phyloP scores from a whole-genome alignment of 2,113 vertebrate genomes.

The Salvator merianae region DNA sequence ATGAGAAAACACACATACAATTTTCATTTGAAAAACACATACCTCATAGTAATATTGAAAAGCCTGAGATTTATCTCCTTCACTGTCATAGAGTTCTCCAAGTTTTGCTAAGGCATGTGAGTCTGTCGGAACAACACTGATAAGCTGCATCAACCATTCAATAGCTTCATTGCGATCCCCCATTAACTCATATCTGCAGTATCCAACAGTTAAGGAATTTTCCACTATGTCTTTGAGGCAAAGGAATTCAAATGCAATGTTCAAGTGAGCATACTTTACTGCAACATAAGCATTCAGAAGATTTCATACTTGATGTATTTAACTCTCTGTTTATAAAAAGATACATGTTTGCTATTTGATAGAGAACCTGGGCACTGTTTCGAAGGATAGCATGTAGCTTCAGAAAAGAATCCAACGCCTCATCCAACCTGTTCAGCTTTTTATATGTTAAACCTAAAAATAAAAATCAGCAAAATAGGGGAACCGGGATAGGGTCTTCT shows the following conservation, averaged over 20 bases:
- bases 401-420: constrained; percentile 92
- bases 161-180: constrained; percentile 90
- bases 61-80: constrained; percentile 95
- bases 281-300: background rate
- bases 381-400: constrained; percentile 94
- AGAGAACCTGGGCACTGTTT: constrained; percentile 91
- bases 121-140: constrained; percentile 91
- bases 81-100: constrained; percentile 86
- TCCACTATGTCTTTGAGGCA: background rate
- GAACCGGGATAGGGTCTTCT: too few species aligned
- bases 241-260: background rate
- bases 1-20: background rate
- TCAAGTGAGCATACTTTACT: background rate
- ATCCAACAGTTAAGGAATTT: constrained; percentile 76
- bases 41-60: constrained; percentile 96
- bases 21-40: constrained; percentile 22
- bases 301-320: background rate
- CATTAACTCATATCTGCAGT: constrained; percentile 86
- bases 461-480: constrained; percentile 24
- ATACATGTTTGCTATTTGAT: constrained; percentile 94
- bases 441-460: constrained; percentile 88
- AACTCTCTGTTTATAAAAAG: constrained; percentile 62
- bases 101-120: constrained; percentile 86
- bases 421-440: constrained; percentile 85
- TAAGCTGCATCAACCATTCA: constrained; percentile 92